Evolutionary conservation across 2,113 vertebrate species (phyloP).

Genomic region (Crotalus helleri): DNA sequence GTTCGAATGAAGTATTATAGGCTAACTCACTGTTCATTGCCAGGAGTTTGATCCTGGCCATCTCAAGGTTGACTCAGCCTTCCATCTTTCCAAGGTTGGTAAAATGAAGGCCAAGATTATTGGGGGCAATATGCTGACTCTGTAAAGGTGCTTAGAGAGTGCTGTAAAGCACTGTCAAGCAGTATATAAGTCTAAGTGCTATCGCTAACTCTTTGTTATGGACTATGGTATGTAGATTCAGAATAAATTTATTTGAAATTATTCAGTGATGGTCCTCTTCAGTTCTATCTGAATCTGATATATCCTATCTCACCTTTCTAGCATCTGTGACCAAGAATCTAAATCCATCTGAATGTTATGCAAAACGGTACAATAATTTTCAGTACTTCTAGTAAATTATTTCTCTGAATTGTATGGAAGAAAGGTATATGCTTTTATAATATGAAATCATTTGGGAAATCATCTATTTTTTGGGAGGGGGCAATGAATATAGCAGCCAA

Average conservation of each 20-base stretch:
- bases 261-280: not conserved
- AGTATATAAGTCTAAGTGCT: not conserved
- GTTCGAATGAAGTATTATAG: not conserved
- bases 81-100: no score
- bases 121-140: no score
- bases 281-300: not conserved
- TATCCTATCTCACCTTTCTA: not conserved
- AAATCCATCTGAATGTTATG: not conserved
- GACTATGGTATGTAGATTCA: not conserved
- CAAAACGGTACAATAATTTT: not conserved
- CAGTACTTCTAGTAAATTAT: not conserved
- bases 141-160: not conserved
- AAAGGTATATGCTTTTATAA: not conserved
- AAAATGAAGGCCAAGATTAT: no score
- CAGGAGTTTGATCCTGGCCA: no score
- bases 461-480: no score
- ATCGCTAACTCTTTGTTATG: not conserved
- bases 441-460: not conserved
- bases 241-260: not conserved
- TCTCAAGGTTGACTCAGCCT: no score
- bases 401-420: not conserved
- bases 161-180: not conserved
- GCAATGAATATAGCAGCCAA: no score
- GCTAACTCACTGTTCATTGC: not conserved
- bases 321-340: not conserved